phyloP scores from a whole-genome alignment of 2,888 invertebrate species.

The Pherbina coryleti region DNA sequence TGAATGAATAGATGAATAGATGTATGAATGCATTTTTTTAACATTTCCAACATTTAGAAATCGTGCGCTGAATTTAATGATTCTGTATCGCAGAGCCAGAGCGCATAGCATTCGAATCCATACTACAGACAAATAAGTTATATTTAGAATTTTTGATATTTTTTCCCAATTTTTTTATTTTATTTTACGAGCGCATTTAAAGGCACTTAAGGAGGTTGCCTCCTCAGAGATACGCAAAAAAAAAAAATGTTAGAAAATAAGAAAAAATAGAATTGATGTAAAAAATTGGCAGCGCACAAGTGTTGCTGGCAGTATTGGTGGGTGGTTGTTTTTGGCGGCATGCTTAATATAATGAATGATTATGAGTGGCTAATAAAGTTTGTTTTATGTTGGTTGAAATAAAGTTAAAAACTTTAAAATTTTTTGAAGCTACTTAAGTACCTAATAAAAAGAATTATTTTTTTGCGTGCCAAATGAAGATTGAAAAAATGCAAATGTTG shows the following conservation, averaged over 20 bases:
- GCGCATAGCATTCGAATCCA: not conserved
- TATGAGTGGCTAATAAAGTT: too few relatives aligned
- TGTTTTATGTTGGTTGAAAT: too few relatives aligned
- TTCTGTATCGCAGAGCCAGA: conserved; percentile 5
- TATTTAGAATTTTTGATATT: conserved; percentile 38
- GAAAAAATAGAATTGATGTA: not conserved
- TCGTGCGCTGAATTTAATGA: conserved; percentile 40
- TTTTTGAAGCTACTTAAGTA: too few relatives aligned
- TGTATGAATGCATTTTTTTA: not conserved
- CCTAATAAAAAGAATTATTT: too few relatives aligned
- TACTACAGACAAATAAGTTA: conserved; percentile 12
- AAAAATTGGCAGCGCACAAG: too few relatives aligned
- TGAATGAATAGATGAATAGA: conserved; percentile 5
- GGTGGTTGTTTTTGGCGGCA: too few relatives aligned
- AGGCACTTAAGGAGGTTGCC: not conserved
- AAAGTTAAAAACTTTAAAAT: too few relatives aligned
- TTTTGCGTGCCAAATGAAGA: too few relatives aligned
- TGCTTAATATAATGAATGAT: too few relatives aligned
- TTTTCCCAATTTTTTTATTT: not conserved
- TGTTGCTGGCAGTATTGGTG: too few relatives aligned
- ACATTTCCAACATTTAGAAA: conserved; percentile 21
- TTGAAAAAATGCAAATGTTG: too few relatives aligned
- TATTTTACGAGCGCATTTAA: not conserved
- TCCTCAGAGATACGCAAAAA: not conserved
- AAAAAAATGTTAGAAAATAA: not conserved